Conservation (phyloP, 2,888 invertebrate species). For the Germaria angustata region DNA sequence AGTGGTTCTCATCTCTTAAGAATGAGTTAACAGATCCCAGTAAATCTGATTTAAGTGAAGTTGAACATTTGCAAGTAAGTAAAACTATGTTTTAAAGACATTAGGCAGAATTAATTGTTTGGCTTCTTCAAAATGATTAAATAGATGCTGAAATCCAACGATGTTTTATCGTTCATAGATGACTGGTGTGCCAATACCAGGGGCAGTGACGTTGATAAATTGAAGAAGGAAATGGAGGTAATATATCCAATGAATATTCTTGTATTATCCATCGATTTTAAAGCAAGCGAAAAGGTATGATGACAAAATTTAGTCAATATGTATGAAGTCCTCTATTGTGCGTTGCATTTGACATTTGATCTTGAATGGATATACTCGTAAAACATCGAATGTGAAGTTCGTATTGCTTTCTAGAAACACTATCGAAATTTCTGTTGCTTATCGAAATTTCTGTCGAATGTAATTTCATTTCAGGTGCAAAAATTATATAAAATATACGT, state of each 20-base stretch:
- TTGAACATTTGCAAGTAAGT: conserved; percentile 58
- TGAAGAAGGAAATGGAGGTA: conserved; percentile 67
- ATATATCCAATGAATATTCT: background rate
- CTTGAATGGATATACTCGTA: too few relatives aligned
- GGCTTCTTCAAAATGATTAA: background rate
- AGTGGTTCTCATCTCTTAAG: conserved; percentile 47
- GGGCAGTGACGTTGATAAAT: conserved; percentile 13
- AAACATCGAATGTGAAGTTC: too few relatives aligned
- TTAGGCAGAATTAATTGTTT: background rate
- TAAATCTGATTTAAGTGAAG: conserved; percentile 7
- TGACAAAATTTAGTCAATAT: too few relatives aligned
- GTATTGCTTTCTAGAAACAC: too few relatives aligned
- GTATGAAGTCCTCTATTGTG: too few relatives aligned
- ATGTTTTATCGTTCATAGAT: conserved; percentile 49
- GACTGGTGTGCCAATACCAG: conserved; percentile 42
- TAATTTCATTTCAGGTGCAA: too few relatives aligned
- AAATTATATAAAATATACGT: too few relatives aligned
- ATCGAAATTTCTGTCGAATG: too few relatives aligned
- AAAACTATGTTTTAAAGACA: background rate
- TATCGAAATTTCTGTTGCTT: too few relatives aligned
- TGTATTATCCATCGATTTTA: too few relatives aligned
- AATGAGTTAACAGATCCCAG: conserved; percentile 46
- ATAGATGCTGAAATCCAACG: conserved; percentile 52
- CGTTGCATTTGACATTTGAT: too few relatives aligned
- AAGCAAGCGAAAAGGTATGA: too few relatives aligned